A percentile compares a stretch with the other conserved stretches of the same genome.
Conservation (phyloP, 2,888 invertebrate genomes). For the Amblyjoppa proteus region DNA sequence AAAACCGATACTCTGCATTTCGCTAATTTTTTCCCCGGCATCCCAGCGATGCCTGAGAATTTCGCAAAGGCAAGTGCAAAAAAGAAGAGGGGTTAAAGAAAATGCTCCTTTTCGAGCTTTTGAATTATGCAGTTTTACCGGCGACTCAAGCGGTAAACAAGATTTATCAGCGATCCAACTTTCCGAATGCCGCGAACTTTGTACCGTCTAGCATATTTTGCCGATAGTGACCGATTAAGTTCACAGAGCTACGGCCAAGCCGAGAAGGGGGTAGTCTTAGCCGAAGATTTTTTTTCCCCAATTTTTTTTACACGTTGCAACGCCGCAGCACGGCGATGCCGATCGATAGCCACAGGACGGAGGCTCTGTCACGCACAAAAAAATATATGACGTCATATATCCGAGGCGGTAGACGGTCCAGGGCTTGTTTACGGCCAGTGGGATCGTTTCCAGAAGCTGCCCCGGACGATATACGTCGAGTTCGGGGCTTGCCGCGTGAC, state of each 20-base stretch:
- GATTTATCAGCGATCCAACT: not conserved
- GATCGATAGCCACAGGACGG: conserved; percentile 79
- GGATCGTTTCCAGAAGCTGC: conserved; percentile 81
- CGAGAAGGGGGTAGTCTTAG: not conserved
- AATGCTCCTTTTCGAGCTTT: not conserved
- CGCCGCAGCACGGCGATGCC: conserved; percentile 74
- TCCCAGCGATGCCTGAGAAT: not conserved
- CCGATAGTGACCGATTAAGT: not conserved
- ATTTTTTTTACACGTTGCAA: conserved; percentile 62
- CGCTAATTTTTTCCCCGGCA: not conserved
- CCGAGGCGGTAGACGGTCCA: conserved; percentile 78
- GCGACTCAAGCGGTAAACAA: not conserved
- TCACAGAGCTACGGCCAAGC: not conserved
- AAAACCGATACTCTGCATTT: not conserved
- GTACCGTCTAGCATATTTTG: not conserved
- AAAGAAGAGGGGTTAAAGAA: not conserved
- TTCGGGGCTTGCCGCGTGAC: conserved; percentile 67
- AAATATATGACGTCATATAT: conserved; percentile 82
- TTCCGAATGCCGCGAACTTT: not conserved
- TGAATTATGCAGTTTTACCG: not conserved
- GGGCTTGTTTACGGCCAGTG: conserved; percentile 81
- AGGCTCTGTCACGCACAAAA: conserved; percentile 82
- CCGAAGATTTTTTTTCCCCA: not conserved
- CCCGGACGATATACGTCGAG: conserved; percentile 73
- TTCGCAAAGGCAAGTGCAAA: not conserved